Conservation (phyloP, 2,113 vertebrate genomes). For the Tympanuchus pallidicinctus region DNA sequence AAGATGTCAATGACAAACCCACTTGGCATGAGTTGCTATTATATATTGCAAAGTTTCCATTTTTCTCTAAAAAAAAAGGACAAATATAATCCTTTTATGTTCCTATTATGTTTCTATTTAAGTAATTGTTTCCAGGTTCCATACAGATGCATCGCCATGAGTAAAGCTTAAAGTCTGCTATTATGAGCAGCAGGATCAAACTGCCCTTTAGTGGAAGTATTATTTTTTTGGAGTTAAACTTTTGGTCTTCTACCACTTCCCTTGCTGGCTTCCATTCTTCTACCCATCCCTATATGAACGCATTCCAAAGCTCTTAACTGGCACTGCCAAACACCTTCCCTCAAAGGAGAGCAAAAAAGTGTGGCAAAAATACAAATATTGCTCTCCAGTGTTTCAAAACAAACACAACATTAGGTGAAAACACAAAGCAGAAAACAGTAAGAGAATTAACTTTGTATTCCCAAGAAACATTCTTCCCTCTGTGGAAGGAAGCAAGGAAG, state of each 20-base stretch:
- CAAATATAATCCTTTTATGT: slow-evolving; percentile 27
- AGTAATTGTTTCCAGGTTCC: slow-evolving; percentile 50
- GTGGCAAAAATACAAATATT: not conserved
- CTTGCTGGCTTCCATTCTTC: not conserved
- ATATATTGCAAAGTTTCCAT: slow-evolving; percentile 38
- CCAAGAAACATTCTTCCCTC: not conserved
- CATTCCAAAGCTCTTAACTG: not conserved
- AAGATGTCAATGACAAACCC: not conserved
- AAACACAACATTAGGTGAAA: not conserved
- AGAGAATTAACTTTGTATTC: not conserved
- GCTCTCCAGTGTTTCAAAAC: not conserved
- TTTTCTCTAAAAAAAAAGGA: not conserved
- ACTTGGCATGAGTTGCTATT: not conserved
- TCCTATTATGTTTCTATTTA: slow-evolving; percentile 37
- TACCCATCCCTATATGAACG: not conserved
- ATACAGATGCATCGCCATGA: not conserved
- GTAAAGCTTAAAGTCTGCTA: not conserved
- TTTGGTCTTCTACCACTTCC: slow-evolving; percentile 20
- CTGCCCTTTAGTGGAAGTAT: slow-evolving; percentile 22
- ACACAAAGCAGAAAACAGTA: not conserved
- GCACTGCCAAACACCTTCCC: not conserved
- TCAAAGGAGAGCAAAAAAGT: not conserved
- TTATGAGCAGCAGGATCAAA: slow-evolving; percentile 26
- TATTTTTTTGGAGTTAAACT: slow-evolving; percentile 20
- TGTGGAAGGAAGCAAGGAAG: not conserved